Percentiles rank a stretch among this genome's conserved stretches.
Conservation (phyloP, 2,113 vertebrate species). For the Leptobrachium leishanense region DNA sequence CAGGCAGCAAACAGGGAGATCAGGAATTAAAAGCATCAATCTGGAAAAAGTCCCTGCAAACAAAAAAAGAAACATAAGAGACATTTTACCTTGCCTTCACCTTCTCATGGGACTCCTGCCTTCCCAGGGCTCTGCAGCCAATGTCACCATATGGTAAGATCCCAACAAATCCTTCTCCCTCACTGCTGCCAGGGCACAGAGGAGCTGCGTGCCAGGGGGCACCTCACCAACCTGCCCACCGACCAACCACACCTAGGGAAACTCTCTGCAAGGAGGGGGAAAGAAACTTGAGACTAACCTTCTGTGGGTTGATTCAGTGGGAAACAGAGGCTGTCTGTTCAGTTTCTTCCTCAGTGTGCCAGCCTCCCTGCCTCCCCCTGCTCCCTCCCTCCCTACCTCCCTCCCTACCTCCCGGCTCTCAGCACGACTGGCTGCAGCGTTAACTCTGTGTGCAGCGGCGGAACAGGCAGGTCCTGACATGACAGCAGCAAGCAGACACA, state of each 20-base stretch:
- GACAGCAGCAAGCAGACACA: not conserved
- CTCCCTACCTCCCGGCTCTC: not conserved
- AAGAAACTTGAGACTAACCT: conserved; percentile 18
- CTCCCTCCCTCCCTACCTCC: not conserved
- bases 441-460: not conserved
- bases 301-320: conserved; percentile 16
- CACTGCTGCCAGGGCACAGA: not conserved
- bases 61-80: not conserved
- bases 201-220: conserved; percentile 3
- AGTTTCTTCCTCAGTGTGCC: not conserved
- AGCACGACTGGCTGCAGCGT: conserved; percentile 1
- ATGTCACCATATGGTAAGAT: not conserved
- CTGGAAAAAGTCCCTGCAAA: not conserved
- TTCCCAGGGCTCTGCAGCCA: not conserved
- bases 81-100: not conserved
- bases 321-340: conserved; percentile 31
- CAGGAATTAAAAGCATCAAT: not conserved
- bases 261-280: conserved; percentile 1
- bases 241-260: conserved; percentile 4
- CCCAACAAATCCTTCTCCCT: not conserved
- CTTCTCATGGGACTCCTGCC: not conserved
- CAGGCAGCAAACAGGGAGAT: too few species aligned
- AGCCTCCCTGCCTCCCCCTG: not conserved
- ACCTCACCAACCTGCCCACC: not conserved
- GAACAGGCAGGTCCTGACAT: conserved; percentile 22